Percentiles rank a stretch among this genome's conserved stretches.
Conservation (phyloP, 1,140 invertebrate genomes). For the Hyphantria cunea region DNA sequence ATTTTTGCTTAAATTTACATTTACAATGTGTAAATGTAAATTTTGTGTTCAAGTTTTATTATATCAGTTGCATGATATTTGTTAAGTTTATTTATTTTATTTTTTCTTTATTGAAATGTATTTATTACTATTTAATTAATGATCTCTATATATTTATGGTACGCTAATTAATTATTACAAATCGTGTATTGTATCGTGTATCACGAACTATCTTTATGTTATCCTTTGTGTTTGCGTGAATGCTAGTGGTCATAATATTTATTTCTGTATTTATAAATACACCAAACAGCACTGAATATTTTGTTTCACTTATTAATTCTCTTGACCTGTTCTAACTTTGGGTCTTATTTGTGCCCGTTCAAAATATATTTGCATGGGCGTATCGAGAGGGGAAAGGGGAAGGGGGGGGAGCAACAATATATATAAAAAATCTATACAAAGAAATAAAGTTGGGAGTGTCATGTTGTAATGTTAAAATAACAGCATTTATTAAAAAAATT, state of each 20-base stretch:
- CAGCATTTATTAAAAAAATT: no score
- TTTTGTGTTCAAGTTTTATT: no score
- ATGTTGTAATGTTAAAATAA: no score
- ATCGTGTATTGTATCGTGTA: slow-evolving; percentile 20
- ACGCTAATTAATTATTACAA: background rate
- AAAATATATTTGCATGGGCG: no score
- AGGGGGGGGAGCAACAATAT: no score
- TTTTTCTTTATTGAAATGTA: slow-evolving; percentile 10
- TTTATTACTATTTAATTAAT: slow-evolving; percentile 12
- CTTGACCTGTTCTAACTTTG: no score
- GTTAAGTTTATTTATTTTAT: slow-evolving; percentile 12
- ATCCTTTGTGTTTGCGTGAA: slow-evolving; percentile 27
- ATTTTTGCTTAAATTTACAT: background rate
- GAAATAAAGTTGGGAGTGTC: no score
- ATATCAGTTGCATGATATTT: slow-evolving; percentile 3
- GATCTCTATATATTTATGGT: slow-evolving; percentile 25
- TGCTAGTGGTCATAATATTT: slow-evolving; percentile 24
- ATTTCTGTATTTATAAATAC: slow-evolving; percentile 27
- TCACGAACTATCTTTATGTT: slow-evolving; percentile 28
- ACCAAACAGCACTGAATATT: slow-evolving; percentile 21
- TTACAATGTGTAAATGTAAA: no score
- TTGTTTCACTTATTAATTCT: slow-evolving; percentile 1
- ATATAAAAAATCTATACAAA: no score
- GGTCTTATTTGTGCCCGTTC: no score
- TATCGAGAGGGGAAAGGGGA: no score